Evolutionary conservation across 1,140 invertebrate genomes (phyloP), one percentile per base, ranked within the genome.

Genomic region (Lepidotrigona ventralis): DNA sequence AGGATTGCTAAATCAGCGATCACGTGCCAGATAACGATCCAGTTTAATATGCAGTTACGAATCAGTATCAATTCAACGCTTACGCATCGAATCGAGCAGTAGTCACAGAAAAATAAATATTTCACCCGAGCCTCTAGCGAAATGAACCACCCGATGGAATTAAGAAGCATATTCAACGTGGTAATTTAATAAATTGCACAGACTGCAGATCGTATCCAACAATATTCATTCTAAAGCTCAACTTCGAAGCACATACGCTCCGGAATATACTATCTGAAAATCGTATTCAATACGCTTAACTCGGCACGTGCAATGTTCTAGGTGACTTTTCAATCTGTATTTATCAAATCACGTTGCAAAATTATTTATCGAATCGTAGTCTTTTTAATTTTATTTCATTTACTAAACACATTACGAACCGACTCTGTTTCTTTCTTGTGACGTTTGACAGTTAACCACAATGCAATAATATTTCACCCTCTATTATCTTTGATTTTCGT

Each of bases 1-100:
- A 66, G 29, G 63, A 77, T 77, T 77, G 75, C 46, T 54, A 66
- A 77, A 66, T 77, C 75, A 53, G 60, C 5, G 75, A 77, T 77
- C 75, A 77, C 75, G 26, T 78, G 63, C 26, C 33, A 78, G 75
- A 78, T 78, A 78, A 78, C 60, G 60, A 54, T 64, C 58, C 19
- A 64, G 75, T 64, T 77, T 77, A 64, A 51, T 33, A 64, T 64
- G 75, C 74, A 64, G n/a, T 77, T 64, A 51, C 60, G 74, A 51
- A 77, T 77, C 74, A 46, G 54, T 75, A 75, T 75, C 73, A 75
- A 75, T 63, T 60, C 56, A 39, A 26, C 19, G 56, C 73, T 26
- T 60, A 39, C 33, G 56, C 73, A n/a, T 8, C 39, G n/a, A 63
- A 76, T 60, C 58, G 63, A 46, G 39, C n/a, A 39, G 74, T 19